Evolutionary conservation across 2,797 vertebrate species (phyloP).

Genomic region (Champsocephalus esox): DNA sequence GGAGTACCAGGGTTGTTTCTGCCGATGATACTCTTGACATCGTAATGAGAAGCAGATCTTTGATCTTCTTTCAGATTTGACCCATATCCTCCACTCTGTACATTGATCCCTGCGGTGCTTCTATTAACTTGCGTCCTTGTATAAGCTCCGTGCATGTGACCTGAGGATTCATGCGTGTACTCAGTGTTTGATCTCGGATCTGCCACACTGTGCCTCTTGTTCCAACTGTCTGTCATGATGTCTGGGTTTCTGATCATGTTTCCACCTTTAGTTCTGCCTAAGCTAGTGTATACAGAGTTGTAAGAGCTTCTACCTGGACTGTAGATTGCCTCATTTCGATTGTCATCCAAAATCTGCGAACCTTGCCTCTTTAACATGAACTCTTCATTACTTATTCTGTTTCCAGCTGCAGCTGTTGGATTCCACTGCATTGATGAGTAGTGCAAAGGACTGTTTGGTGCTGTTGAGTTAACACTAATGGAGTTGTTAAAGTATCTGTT

Average conservation of each 20-base stretch:
- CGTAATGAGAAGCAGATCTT: constrained; percentile 84
- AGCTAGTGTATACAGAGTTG: constrained; percentile 85
- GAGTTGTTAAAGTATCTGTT: constrained; percentile 86
- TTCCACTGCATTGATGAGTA: constrained; percentile 79
- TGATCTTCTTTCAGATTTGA: constrained; percentile 81
- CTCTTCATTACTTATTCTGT: constrained; percentile 76
- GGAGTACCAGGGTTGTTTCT: constrained; percentile 34
- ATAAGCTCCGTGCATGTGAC: constrained; percentile 65
- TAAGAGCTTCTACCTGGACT: constrained; percentile 77
- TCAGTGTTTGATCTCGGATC: constrained; percentile 79
- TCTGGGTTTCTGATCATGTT: constrained; percentile 79
- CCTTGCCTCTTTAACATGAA: constrained; percentile 86
- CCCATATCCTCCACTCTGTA: constrained; percentile 54
- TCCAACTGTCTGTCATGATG: constrained; percentile 68
- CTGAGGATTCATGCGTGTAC: constrained; percentile 60
- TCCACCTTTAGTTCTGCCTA: constrained; percentile 81
- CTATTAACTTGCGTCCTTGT: constrained; percentile 63
- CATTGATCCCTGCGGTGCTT: constrained; percentile 41
- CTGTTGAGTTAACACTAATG: constrained; percentile 74
- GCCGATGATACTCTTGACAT: constrained; percentile 73
- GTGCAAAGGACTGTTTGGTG: constrained; percentile 56
- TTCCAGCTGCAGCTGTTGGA: constrained; percentile 53
- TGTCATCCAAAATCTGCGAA: constrained; percentile 87
- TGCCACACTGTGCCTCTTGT: constrained; percentile 85
- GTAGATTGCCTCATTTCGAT: constrained; percentile 74